Evolutionary conservation across 2,797 vertebrate species (phyloP).

Genomic region (Sebastes trivittatus): DNA sequence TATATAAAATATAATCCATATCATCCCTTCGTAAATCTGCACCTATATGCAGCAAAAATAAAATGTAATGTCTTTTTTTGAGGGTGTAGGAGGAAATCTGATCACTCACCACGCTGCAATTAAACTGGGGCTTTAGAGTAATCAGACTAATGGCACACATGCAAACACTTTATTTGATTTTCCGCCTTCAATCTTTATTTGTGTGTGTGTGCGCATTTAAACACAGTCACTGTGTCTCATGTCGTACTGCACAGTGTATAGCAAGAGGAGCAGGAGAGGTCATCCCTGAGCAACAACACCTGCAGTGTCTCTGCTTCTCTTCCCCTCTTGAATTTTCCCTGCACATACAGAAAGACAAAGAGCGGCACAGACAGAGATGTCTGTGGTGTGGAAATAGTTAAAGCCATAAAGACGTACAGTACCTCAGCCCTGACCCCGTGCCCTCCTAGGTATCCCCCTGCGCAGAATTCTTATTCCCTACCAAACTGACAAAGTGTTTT

Average conservation of each 20-base stretch:
- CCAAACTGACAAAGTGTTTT: constrained; percentile 99
- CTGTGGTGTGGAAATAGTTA: constrained; percentile 77
- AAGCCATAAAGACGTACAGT: constrained; percentile 84
- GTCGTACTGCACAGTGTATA: background rate
- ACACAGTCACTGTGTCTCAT: background rate
- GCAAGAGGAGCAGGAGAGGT: constrained; percentile 18
- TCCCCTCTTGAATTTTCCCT: constrained; percentile 16
- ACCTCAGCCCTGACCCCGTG: constrained; percentile 85
- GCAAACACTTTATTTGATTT: background rate
- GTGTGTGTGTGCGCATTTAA: background rate
- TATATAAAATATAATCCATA: background rate
- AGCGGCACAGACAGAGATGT: constrained; percentile 62
- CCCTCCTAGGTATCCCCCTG: constrained; percentile 85
- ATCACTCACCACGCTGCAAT: background rate
- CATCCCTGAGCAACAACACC: constrained; percentile 28
- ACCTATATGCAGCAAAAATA: background rate
- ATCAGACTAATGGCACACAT: background rate
- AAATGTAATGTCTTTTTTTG: background rate
- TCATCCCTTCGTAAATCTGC: background rate
- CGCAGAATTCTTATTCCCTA: constrained; percentile 97
- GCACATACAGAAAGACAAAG: constrained; percentile 49
- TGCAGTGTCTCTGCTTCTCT: constrained; percentile 13
- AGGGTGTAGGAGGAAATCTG: background rate
- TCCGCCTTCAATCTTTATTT: background rate
- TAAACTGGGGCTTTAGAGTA: background rate